Evolutionary conservation across 2,797 vertebrate species (phyloP).

Genomic region (Coendou prehensilis): DNA sequence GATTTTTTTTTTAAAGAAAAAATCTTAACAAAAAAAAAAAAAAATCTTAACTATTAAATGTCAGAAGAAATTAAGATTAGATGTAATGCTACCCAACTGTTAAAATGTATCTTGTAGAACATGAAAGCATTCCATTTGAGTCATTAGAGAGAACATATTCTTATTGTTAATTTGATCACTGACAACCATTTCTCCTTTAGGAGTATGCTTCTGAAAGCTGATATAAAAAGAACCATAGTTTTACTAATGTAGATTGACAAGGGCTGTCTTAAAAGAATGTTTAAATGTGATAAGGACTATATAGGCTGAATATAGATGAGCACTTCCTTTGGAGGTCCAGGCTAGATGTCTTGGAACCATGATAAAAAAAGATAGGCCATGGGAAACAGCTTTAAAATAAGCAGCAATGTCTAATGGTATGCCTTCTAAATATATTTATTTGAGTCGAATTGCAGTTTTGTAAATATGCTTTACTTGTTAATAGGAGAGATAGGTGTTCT

Average conservation of each 20-base stretch:
- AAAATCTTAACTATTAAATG: conserved; percentile 45
- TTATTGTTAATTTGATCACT: conserved; percentile 62
- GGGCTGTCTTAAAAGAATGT: conserved; percentile 40
- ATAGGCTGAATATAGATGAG: conserved; percentile 25
- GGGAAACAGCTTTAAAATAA: conserved; percentile 58
- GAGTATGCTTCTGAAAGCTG: conserved; percentile 59
- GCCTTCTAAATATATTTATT: conserved; percentile 55
- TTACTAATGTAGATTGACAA: conserved; percentile 5
- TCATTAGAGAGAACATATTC: conserved; percentile 40
- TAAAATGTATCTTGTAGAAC: conserved; percentile 28
- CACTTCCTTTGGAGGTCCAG: conserved; percentile 37
- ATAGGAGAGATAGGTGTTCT: conserved; percentile 43
- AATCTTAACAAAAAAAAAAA: neutral
- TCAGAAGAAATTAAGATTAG: conserved; percentile 58
- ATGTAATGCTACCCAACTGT: conserved; percentile 30
- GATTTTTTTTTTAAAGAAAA: neutral
- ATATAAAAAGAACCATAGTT: conserved; percentile 55
- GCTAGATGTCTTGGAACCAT: conserved; percentile 17
- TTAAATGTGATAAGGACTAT: conserved; percentile 35
- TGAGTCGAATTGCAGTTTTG: conserved; percentile 72
- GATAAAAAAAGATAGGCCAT: conserved; percentile 39
- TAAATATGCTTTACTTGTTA: conserved; percentile 66
- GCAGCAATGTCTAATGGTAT: conserved; percentile 21
- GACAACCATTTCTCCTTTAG: conserved; percentile 51
- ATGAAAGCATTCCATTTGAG: conserved; percentile 15